These are phyloP conservation scores for Caenorhabditis sp. DNA, from an alignment of 2,888 invertebrate species.

Conservation along the genomic window DNA sequence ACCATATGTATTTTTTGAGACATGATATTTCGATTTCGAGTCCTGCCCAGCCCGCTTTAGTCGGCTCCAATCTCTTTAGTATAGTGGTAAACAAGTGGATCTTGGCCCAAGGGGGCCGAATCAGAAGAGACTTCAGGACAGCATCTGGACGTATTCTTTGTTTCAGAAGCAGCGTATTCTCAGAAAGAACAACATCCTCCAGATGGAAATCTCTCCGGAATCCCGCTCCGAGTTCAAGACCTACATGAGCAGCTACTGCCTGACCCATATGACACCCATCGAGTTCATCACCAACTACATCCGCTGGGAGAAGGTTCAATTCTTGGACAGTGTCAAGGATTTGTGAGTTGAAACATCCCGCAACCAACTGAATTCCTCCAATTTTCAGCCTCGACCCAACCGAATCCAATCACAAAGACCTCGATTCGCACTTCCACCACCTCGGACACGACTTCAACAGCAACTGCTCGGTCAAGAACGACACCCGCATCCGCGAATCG, in stretches of 20 bases:
- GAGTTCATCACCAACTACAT: slow-evolving; percentile 45
- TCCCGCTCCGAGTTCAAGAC: slow-evolving; percentile 19
- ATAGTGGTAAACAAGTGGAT: not conserved
- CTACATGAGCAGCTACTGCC: slow-evolving; percentile 25
- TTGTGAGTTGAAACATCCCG: slow-evolving; percentile 29
- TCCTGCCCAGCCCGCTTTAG: too few species aligned
- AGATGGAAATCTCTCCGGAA: slow-evolving; percentile 25
- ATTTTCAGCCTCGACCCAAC: slow-evolving; percentile 39
- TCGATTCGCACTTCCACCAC: slow-evolving; percentile 3
- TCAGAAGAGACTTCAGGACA: not conserved
- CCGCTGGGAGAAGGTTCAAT: slow-evolving; percentile 50
- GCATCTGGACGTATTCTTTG: not conserved
- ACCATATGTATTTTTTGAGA: not conserved
- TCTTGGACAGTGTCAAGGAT: slow-evolving; percentile 27
- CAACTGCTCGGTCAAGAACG: slow-evolving; percentile 39
- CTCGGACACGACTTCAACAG: slow-evolving; percentile 17
- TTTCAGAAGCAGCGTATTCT: slow-evolving; percentile 17
- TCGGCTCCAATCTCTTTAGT: too few species aligned
- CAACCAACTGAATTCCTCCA: not conserved
- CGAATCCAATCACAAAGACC: not conserved
- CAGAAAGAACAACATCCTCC: not conserved
- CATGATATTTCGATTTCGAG: too few species aligned
- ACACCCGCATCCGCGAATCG: slow-evolving; percentile 11
- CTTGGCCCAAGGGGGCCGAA: not conserved
- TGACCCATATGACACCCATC: not conserved